Percentiles rank a stretch among this genome's conserved stretches.
These are phyloP conservation scores for Mastigias papua DNA, from an alignment of 30 jellyfish, hydroid and myxozoan genomes.

Conservation along the genomic window DNA sequence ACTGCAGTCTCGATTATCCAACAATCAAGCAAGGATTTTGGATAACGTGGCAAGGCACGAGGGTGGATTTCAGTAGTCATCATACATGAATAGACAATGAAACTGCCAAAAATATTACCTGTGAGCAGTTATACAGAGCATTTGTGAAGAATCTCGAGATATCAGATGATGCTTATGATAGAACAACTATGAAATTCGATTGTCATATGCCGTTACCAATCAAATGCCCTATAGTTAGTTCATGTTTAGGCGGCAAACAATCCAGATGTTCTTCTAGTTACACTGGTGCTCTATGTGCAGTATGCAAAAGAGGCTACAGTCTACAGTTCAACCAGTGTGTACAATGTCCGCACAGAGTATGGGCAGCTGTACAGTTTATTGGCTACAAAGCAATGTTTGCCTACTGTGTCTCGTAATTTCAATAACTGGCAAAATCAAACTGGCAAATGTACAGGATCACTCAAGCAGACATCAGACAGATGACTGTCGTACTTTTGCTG, in stretches of 20 bases:
- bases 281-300: conserved; percentile 69
- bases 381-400: conserved; percentile 12
- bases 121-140: conserved; percentile 3
- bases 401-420: conserved; percentile 20
- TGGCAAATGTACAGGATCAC: neutral
- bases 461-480: too few relatives aligned
- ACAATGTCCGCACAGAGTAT: conserved; percentile 16
- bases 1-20: conserved; percentile 40
- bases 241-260: conserved; percentile 55
- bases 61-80: too few relatives aligned
- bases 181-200: neutral
- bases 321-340: conserved; percentile 36
- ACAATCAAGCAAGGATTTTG: conserved; percentile 25
- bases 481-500: conserved; percentile 45
- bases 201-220: conserved; percentile 36
- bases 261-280: conserved; percentile 32
- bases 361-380: conserved; percentile 11
- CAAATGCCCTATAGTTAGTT: conserved; percentile 35
- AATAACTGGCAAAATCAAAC: conserved; percentile 1
- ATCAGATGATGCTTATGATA: conserved; percentile 9
- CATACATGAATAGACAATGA: too few relatives aligned
- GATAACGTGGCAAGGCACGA: conserved; percentile 17
- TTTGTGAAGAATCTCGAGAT: conserved; percentile 38
- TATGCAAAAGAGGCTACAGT: conserved; percentile 23
- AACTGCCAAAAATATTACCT: too few relatives aligned